Evolutionary conservation across 2,797 vertebrate genomes (phyloP), one percentile per base, ranked within the genome.

Genomic region (Thamnophis elegans): DNA sequence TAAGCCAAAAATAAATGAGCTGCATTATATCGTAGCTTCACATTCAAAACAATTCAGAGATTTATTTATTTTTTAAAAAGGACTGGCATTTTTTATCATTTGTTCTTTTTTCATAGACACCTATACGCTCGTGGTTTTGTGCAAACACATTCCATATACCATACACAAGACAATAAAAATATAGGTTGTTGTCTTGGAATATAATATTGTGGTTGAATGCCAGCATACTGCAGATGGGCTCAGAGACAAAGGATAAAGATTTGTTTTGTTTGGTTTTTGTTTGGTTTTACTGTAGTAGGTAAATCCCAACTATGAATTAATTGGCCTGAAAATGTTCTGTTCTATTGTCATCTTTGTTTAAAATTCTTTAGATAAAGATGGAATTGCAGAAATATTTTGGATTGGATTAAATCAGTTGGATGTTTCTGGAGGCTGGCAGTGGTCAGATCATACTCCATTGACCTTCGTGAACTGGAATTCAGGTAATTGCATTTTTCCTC

Each of bases 361-460:
- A 82, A 82, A 91, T 88, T 87, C 90, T 95, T 7, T 95, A 99
- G 98, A 94, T 13, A 97, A 96, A 94, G 96, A 97, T 91, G 96
- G 93, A 87, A 94, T 98, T 73, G 97, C 99, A 0, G 97, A 97
- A 91, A 95, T 96, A 94, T 98, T 99, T 96, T 99, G 99, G 99
- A 99, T 99, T 90, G 99, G 99, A 65, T 98, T 99, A 95, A 99
- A 99, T 97, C 98, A 99, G 62, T 96, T 99, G 87, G 99, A 99
- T 20, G 90, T 96, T 91, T 97, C 98, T 94, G 98, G 98, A 92
- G 99, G 99, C 51, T 99, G 99, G 99, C 99, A 99, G 97, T 99
- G 99, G 99, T 99, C 99, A 10, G 99, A 99, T 86, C 98, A 98
- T 91, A 98, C 97, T 28, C 98, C 99, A 13, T 95, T 99, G 88